Conservation (phyloP, 2,888 invertebrate genomes). For the Andrena marginata region DNA sequence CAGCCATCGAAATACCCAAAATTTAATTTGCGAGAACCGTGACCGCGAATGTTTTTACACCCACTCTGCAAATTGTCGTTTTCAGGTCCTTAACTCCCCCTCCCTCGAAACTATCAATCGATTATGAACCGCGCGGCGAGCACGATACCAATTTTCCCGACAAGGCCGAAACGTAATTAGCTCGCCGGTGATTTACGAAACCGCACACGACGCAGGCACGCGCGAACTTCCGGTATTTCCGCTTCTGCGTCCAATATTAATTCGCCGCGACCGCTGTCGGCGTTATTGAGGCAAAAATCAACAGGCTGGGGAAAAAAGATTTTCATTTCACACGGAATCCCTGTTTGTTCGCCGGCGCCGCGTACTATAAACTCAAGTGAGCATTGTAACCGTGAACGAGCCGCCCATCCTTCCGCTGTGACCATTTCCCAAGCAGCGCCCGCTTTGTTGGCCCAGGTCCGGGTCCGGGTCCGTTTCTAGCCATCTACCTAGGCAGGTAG, state of each 20-base stretch:
- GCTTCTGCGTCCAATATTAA: slow-evolving; percentile 22
- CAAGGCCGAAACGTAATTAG: slow-evolving; percentile 52
- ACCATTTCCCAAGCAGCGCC: not conserved
- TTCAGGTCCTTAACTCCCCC: not conserved
- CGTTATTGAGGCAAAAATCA: slow-evolving; percentile 19
- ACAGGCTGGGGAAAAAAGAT: not conserved
- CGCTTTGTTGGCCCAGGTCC: too few species aligned
- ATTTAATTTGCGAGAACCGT: too few species aligned
- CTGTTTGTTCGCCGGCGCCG: not conserved
- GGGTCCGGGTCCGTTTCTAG: too few species aligned
- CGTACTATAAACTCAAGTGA: not conserved
- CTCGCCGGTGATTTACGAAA: slow-evolving; percentile 53
- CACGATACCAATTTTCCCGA: slow-evolving; percentile 41
- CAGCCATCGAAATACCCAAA: not conserved
- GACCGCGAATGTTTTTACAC: too few species aligned
- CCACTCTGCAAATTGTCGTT: not conserved
- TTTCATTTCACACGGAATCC: not conserved
- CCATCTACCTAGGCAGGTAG: too few species aligned
- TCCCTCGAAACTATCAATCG: slow-evolving; percentile 40
- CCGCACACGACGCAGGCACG: slow-evolving; percentile 20
- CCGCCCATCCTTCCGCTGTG: not conserved
- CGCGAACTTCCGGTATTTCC: slow-evolving; percentile 3
- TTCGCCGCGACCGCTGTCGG: slow-evolving; percentile 27
- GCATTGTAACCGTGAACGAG: not conserved
- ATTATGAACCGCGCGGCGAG: slow-evolving; percentile 28